phyloP scores from a whole-genome alignment of 2,888 invertebrate genomes.

The Troilus luridus region DNA sequence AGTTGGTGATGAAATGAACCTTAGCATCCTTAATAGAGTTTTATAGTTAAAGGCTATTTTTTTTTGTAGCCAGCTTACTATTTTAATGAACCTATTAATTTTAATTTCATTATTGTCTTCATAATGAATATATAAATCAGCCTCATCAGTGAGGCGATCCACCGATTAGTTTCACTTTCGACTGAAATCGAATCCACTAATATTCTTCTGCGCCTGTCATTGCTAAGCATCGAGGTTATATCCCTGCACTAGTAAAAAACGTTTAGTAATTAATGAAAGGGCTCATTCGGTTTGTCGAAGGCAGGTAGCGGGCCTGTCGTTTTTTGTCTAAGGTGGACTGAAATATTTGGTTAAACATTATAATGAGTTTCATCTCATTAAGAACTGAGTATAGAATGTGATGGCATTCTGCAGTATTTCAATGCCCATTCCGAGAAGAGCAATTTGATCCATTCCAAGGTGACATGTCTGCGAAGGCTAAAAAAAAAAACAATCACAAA shows the following conservation, averaged over 20 bases:
- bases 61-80: no score
- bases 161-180: neutral
- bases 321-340: neutral
- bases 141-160: neutral
- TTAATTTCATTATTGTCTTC: neutral
- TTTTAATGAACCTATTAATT: neutral
- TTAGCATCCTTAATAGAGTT: no score
- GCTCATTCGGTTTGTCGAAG: neutral
- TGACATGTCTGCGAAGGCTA: no score
- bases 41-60: no score
- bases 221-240: neutral
- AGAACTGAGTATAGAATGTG: neutral
- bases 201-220: neutral
- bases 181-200: constrained; percentile 4
- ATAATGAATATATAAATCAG: neutral
- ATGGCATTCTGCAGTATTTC: neutral
- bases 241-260: neutral
- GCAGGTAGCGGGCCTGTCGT: neutral
- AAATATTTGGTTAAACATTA: constrained; percentile 5
- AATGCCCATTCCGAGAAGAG: neutral
- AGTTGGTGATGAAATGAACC: no score
- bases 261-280: constrained; percentile 1
- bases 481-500: no score
- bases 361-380: neutral
- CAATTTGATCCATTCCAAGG: neutral